These are phyloP conservation scores for Otolemur garnettii DNA, from an alignment of 2,113 vertebrate species.

Conservation along the genomic window DNA sequence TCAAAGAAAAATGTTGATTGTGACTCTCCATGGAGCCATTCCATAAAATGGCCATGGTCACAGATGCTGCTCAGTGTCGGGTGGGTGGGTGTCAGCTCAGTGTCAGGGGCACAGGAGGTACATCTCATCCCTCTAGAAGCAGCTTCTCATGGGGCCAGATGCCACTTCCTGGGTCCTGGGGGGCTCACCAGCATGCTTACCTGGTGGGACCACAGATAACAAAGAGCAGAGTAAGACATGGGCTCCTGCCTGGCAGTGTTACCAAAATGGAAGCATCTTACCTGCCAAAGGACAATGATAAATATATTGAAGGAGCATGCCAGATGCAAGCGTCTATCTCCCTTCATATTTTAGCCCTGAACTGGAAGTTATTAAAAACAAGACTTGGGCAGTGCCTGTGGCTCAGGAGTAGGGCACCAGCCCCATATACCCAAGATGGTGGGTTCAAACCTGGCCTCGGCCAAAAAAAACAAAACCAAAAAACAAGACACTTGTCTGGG, in stretches of 20 bases:
- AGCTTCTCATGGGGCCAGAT: not conserved
- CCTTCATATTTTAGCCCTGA: not conserved
- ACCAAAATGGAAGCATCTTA: not conserved
- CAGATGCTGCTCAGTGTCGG: not conserved
- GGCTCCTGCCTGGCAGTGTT: not conserved
- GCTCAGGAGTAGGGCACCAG: too few relatives aligned
- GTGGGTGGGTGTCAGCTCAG: not conserved
- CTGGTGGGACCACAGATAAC: not conserved
- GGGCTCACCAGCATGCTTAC: not conserved
- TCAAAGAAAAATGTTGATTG: constrained; percentile 1
- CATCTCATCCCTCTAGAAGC: not conserved
- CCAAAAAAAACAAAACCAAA: too few relatives aligned
- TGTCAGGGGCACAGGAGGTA: not conserved
- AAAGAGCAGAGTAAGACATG: not conserved
- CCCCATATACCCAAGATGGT: too few relatives aligned
- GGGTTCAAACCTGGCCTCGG: too few relatives aligned
- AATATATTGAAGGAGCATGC: not conserved
- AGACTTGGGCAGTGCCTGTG: not conserved
- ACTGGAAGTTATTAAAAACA: not conserved
- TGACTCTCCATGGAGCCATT: not conserved
- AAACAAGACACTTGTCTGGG: too few relatives aligned
- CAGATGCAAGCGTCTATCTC: not conserved
- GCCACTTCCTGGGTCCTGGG: not conserved
- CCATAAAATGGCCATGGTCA: not conserved
- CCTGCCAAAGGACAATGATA: not conserved